A percentile compares a stretch with the other conserved stretches of the same genome.
Conservation (phyloP, 2,888 invertebrate genomes). For the Phasia obesa region DNA sequence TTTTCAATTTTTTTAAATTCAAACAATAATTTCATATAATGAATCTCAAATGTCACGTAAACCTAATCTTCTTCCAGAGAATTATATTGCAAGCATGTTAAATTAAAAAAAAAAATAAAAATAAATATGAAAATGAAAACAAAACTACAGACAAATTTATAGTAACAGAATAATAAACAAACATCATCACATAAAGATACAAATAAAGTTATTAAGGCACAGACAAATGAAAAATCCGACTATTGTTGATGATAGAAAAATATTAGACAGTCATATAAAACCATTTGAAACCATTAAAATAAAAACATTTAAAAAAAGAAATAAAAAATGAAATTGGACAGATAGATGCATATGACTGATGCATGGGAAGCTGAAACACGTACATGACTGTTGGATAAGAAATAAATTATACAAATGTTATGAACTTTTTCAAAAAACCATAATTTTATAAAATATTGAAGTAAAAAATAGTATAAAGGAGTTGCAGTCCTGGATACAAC, state of each 20-base stretch:
- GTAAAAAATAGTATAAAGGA: background rate
- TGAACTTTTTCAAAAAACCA: background rate
- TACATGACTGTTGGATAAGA: background rate
- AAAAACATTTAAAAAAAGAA: too few relatives aligned
- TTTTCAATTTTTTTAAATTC: conserved; percentile 42
- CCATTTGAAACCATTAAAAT: too few relatives aligned
- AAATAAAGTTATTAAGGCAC: conserved; percentile 22
- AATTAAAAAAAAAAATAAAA: conserved; percentile 25
- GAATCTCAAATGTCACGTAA: conserved; percentile 67
- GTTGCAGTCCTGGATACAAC: too few relatives aligned
- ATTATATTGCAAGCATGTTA: conserved; percentile 44
- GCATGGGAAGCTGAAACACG: conserved; percentile 35
- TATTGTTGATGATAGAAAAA: conserved; percentile 23
- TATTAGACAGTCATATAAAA: conserved; percentile 14
- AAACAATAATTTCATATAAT: conserved; percentile 23
- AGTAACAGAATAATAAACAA: background rate
- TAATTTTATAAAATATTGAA: background rate
- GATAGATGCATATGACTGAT: conserved; percentile 15
- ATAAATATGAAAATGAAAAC: background rate
- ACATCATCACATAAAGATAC: conserved; percentile 13
- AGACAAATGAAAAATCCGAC: background rate
- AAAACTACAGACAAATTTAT: background rate
- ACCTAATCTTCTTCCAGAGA: conserved; percentile 56
- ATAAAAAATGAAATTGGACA: conserved; percentile 16
- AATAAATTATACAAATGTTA: background rate